Conservation (phyloP, 2,888 invertebrate genomes). For the Ramazzottius varieornatus region DNA sequence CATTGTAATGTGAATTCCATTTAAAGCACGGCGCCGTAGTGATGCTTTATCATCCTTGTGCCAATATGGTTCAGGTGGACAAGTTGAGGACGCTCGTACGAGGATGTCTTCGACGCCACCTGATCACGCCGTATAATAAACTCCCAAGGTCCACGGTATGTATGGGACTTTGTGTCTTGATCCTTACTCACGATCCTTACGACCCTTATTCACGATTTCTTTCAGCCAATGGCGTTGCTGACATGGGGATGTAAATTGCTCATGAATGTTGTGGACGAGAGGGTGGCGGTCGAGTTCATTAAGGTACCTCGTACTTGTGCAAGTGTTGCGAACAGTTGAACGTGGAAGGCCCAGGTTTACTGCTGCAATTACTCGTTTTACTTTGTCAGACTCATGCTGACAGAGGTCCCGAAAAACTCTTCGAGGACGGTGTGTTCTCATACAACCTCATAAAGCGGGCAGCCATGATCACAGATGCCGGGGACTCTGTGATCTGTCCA, state of each 20-base stretch:
- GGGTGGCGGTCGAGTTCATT: conserved; percentile 35
- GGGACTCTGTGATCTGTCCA: too few species aligned
- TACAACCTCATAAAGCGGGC: too few species aligned
- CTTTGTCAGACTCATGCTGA: too few species aligned
- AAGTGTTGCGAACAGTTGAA: too few species aligned
- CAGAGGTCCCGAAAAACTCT: too few species aligned
- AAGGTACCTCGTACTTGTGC: too few species aligned
- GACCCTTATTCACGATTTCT: too few species aligned
- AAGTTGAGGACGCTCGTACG: conserved; percentile 34
- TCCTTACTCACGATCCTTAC: not conserved
- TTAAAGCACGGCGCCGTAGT: conserved; percentile 46
- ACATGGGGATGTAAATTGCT: conserved; percentile 45
- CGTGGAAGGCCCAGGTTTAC: too few species aligned
- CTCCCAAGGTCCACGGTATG: conserved; percentile 12
- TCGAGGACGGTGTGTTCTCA: too few species aligned
- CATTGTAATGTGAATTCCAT: too few species aligned
- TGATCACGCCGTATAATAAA: conserved; percentile 41
- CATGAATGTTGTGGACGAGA: conserved; percentile 38
- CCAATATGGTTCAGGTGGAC: conserved; percentile 35
- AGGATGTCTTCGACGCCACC: conserved; percentile 41
- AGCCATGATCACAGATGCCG: too few species aligned
- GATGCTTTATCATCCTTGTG: conserved; percentile 63
- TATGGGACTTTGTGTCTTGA: not conserved
- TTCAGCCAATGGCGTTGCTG: conserved; percentile 46
- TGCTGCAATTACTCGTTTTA: too few species aligned